Base-by-base conservation (phyloP, 1,140 invertebrate genomes). In the Asbolus verrucosus region DNA sequence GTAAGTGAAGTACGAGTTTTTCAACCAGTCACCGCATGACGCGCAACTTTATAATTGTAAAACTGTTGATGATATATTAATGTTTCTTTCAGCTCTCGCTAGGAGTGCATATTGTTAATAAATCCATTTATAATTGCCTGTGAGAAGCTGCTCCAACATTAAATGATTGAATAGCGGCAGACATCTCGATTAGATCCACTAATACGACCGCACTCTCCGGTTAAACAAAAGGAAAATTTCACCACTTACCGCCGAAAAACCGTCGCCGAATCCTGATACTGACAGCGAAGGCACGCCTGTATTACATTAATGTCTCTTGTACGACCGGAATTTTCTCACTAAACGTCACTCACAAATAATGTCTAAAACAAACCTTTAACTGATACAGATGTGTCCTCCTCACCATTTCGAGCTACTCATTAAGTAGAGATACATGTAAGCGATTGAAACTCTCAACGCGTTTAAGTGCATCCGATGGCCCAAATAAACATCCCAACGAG, bases 11-110 rank as follows among this genome's bases (percentile, higher is more conserved):
- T 67, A 39, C 5, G 46, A 41, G 38, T 24, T 61, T 70, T 67
- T 43, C 13, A 67, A 15, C 63, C 50, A 71, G 63, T 71, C 69
- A 71, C 69, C 65, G 69, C 63, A 59, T 71, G 69, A 71, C 63
- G 63, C 31, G 69, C 69, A 71, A 71, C 69, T 71, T 71, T 71
- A 60, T 71, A 71, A 71, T 71, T 71, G 63, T 71, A 43, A 71
- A 71, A 71, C 63, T 71, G 69, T 66, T 71, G 69, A 71, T 71
- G 69, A 71, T 71, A 66, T 71, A 71, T 71, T 71, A 71, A 71
- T 71, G 69, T 36, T 66, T 46, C 69, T 71, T 71, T 71, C 69
- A 67, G 63, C 63, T 60, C 69, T 71, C 69, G 43, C 63, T 67
- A 59, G 38, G 65, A 59, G 38, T 66, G 62, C 46, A 71, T 71